Evolutionary conservation across 2,888 invertebrate genomes (phyloP), one percentile per base, ranked within the genome.

Genomic region (Plagiodera versicolora): DNA sequence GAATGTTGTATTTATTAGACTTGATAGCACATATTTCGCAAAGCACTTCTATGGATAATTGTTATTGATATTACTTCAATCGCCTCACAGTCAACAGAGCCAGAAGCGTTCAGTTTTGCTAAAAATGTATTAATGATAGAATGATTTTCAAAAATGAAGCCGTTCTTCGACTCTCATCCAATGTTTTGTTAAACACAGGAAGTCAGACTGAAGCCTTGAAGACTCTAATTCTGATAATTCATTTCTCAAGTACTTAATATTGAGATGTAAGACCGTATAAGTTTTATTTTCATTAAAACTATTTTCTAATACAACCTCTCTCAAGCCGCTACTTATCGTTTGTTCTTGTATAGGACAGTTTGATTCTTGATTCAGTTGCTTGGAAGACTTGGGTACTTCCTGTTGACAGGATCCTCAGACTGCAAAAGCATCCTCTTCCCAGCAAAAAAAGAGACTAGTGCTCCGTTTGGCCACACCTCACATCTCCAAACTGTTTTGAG

Each of bases 271-370:
- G 24, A 48, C 48, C 4, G 48, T 19, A 48, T 48, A 48, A 18
- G 18, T 16, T 50, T 50, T 30, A 50, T 30, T 50, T 17, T 50
- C n/a, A n/a, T n/a, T n/a, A n/a, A n/a, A n/a, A n/a, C n/a, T n/a
- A n/a, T n/a, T 53, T 53, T 53, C 19, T 53, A 4, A 19, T 53
- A 53, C 47, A 47, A 47, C 47, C n/a, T n/a, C n/a, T n/a, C n/a
- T n/a, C n/a, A n/a, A 47, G 47, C 18, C 47, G 47, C 47, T 47
- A 18, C 47, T 47, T 47, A 18, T 47, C 18, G 47, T 47, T 18
- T n/a, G 19, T 47, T 47, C 47, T 47, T 47, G 47, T 17, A 47
- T 47, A 3, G 47, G 17, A 11, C 47, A 47, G 47, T 47, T 47
- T 14, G 47, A n/a, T n/a, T n/a, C n/a, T n/a, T n/a, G n/a, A 17